Percentiles rank a stretch among this genome's conserved stretches.
Conservation (phyloP, 2,797 vertebrate genomes). For the Enteromius viviparus region DNA sequence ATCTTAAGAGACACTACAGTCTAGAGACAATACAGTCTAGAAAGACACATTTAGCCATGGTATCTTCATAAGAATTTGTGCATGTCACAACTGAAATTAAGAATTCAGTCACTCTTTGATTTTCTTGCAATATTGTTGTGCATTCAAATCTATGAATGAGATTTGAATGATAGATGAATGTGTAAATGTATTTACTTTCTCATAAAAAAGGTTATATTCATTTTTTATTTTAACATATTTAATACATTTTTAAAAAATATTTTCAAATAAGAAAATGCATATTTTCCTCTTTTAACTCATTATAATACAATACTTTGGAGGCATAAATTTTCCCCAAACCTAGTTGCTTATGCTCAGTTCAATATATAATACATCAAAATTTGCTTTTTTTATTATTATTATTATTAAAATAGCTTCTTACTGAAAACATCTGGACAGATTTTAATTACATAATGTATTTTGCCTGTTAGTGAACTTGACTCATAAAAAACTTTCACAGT, state of each 20-base stretch:
- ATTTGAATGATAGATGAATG: not conserved
- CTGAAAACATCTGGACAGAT: not conserved
- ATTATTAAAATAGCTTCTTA: not conserved
- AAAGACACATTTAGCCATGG: slow-evolving; percentile 19
- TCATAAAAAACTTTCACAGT: not conserved
- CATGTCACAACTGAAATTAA: not conserved
- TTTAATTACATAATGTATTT: not conserved
- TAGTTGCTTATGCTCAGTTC: not conserved
- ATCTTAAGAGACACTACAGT: slow-evolving; percentile 28
- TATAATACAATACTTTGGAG: not conserved
- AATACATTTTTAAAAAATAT: not conserved
- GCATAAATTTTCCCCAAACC: not conserved
- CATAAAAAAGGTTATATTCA: not conserved
- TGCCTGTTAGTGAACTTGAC: not conserved
- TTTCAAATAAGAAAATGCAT: too few species aligned
- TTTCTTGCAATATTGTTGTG: not conserved
- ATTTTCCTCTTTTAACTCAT: not conserved
- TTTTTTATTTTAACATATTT: not conserved
- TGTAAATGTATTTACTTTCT: not conserved
- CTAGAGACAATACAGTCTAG: slow-evolving; percentile 29
- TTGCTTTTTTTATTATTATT: not conserved
- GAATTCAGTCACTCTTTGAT: not conserved
- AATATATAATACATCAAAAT: not conserved
- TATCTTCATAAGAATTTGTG: slow-evolving; percentile 15
- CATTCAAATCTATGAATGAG: not conserved